Percentiles rank a stretch among this genome's conserved stretches.
Conservation (phyloP, 2,888 invertebrate genomes). For the Brachynemurus nebulosus region DNA sequence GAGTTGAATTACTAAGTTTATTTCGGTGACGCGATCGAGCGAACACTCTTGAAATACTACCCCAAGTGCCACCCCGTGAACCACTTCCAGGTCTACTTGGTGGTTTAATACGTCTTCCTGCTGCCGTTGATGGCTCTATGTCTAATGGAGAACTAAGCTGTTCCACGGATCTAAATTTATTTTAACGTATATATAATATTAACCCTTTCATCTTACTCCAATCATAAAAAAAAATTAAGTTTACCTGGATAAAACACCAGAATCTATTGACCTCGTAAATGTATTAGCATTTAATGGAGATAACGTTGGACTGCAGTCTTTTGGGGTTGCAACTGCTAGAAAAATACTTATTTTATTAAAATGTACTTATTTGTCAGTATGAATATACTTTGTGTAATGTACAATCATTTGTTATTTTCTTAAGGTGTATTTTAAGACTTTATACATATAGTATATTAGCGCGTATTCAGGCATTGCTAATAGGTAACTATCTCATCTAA, state of each 20-base stretch:
- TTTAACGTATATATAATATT: neutral
- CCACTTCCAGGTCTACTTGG: slow-evolving; percentile 30
- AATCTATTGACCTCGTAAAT: slow-evolving; percentile 62
- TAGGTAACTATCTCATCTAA: too few relatives aligned
- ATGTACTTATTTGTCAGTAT: neutral
- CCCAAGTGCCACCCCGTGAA: slow-evolving; percentile 73
- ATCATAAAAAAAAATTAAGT: slow-evolving; percentile 10
- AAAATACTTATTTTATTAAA: slow-evolving; percentile 17
- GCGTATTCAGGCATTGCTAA: too few relatives aligned
- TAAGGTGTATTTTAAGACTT: too few relatives aligned
- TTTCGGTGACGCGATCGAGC: slow-evolving; percentile 74
- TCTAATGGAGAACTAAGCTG: slow-evolving; percentile 70
- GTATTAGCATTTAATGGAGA: slow-evolving; percentile 66
- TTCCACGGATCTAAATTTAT: slow-evolving; percentile 50
- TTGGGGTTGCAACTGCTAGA: slow-evolving; percentile 57
- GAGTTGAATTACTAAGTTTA: slow-evolving; percentile 50
- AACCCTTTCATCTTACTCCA: slow-evolving; percentile 1
- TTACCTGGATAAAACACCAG: slow-evolving; percentile 49
- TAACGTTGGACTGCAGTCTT: slow-evolving; percentile 72
- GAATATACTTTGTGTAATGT: neutral
- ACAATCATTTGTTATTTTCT: neutral
- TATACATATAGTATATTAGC: too few relatives aligned
- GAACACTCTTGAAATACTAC: slow-evolving; percentile 81
- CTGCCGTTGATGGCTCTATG: slow-evolving; percentile 45
- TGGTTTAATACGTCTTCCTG: slow-evolving; percentile 29